A percentile compares a stretch with the other conserved stretches of the same genome.
Conservation (phyloP, 1,140 invertebrate species). For the Meteorus sp. region DNA sequence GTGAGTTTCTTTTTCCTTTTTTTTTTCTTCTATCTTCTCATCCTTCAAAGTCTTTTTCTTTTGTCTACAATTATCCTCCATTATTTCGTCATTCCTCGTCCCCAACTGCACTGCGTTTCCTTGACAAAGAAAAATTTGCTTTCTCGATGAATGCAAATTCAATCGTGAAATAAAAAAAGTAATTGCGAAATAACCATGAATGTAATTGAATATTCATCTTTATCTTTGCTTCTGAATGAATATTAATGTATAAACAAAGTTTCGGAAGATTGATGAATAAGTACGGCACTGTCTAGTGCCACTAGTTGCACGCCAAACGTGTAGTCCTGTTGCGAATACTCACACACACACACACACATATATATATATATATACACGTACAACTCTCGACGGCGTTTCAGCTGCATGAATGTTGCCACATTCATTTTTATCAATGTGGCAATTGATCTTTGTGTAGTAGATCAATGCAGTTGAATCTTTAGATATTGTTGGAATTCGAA, state of each 20-base stretch:
- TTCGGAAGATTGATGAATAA: background rate
- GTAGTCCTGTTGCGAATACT: conserved; percentile 4
- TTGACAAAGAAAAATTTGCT: no score
- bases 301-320: conserved; percentile 18
- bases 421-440: conserved; percentile 3
- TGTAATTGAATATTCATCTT: no score
- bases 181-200: no score
- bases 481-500: background rate
- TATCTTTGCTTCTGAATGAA: no score
- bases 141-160: background rate
- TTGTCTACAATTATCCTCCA: background rate
- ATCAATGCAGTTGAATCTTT: background rate
- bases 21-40: background rate
- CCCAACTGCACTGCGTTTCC: background rate
- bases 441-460: background rate
- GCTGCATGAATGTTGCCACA: conserved; percentile 21
- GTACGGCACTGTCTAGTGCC: conserved; percentile 24
- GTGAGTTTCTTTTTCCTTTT: background rate
- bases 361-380: background rate
- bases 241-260: background rate
- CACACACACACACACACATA: background rate
- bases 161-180: background rate
- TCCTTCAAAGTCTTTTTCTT: background rate
- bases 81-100: background rate
- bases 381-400: no score